Conservation (phyloP, 2,888 invertebrate genomes). For the Andrena haemorrhoa region DNA sequence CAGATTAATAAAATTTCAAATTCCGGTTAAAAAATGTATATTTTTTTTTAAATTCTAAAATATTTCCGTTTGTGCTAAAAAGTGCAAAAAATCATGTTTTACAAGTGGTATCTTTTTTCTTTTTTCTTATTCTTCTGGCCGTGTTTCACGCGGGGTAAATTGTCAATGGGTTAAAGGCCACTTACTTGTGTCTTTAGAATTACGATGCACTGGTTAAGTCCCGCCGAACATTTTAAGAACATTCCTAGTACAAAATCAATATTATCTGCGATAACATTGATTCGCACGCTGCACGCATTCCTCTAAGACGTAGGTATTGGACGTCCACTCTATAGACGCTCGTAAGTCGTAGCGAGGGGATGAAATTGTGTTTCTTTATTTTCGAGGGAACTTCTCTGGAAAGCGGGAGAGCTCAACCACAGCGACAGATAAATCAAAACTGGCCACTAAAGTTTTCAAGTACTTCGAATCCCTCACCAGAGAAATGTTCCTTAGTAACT, state of each 20-base stretch:
- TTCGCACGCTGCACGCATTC: not conserved
- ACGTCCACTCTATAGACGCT: slow-evolving; percentile 13
- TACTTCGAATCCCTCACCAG: slow-evolving; percentile 47
- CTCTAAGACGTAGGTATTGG: not conserved
- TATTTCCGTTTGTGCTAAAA: too few relatives aligned
- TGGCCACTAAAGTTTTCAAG: slow-evolving; percentile 65
- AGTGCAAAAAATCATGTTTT: too few relatives aligned
- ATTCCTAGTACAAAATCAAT: not conserved
- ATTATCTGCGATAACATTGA: not conserved
- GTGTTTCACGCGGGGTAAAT: too few relatives aligned
- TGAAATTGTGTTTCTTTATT: slow-evolving; percentile 61
- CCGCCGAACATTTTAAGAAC: not conserved
- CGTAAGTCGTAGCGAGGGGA: slow-evolving; percentile 25
- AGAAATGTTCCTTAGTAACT: slow-evolving; percentile 31
- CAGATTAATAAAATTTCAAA: too few relatives aligned
- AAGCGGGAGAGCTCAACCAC: slow-evolving; percentile 49
- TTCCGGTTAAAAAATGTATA: too few relatives aligned
- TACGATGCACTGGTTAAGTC: too few relatives aligned
- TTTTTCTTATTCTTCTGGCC: too few relatives aligned
- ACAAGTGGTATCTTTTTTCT: too few relatives aligned
- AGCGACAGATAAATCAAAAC: slow-evolving; percentile 72
- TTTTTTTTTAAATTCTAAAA: too few relatives aligned
- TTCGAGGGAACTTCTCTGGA: slow-evolving; percentile 55
- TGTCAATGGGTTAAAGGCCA: too few relatives aligned
- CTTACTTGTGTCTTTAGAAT: too few relatives aligned